These are phyloP conservation scores for Haliaeetus leucogaster DNA, from an alignment of 2,113 vertebrate species.

Conservation along the genomic window DNA sequence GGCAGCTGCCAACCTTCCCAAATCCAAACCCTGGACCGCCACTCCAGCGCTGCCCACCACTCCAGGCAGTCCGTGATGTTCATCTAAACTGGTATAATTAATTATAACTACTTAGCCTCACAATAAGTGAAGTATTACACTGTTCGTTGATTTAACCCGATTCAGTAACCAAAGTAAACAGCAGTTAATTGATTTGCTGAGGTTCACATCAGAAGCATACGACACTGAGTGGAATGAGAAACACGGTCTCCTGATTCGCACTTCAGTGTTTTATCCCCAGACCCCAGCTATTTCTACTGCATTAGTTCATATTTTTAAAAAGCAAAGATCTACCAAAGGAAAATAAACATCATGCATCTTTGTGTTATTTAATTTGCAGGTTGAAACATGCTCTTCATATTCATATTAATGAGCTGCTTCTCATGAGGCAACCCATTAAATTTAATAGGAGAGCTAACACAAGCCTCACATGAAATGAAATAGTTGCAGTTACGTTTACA, in stretches of 20 bases:
- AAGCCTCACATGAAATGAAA: constrained; percentile 56
- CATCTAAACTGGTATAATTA: not conserved
- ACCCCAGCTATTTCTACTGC: not conserved
- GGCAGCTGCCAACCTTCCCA: not conserved
- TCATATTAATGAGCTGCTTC: constrained; percentile 62
- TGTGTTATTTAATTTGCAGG: constrained; percentile 5
- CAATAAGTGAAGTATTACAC: not conserved
- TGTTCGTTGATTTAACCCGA: not conserved
- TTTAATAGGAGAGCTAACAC: constrained; percentile 51
- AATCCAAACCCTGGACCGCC: not conserved
- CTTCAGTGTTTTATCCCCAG: not conserved
- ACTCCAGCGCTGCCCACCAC: not conserved
- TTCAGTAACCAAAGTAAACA: not conserved
- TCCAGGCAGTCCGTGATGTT: not conserved
- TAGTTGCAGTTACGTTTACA: constrained; percentile 29
- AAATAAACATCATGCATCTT: constrained; percentile 10
- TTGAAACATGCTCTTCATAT: constrained; percentile 18
- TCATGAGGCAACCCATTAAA: constrained; percentile 57
- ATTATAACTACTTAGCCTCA: not conserved
- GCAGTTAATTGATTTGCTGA: constrained; percentile 5
- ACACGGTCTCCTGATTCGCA: not conserved
- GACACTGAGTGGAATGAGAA: not conserved
- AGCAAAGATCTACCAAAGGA: not conserved
- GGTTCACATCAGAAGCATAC: not conserved
- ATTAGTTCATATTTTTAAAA: not conserved